Conservation (phyloP, 2,113 vertebrate species). For the Mormoops blainvillei region DNA sequence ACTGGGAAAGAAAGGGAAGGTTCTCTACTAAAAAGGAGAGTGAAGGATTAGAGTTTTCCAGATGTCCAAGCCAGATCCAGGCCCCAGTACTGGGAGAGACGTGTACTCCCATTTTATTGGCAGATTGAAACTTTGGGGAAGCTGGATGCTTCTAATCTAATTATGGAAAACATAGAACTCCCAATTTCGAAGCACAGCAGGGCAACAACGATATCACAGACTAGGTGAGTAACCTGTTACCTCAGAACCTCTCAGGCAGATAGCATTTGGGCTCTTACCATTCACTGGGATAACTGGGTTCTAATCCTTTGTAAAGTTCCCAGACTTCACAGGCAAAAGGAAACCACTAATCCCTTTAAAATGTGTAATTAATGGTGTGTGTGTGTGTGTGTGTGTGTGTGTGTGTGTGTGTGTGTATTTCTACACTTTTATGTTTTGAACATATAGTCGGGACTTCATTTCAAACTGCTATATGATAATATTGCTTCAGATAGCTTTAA, state of each 20-base stretch:
- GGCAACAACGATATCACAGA: neutral
- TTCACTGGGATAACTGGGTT: neutral
- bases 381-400: neutral
- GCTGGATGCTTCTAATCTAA: neutral
- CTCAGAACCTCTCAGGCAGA: neutral
- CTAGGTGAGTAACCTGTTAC: neutral
- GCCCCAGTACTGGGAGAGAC: neutral
- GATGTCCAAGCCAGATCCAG: neutral
- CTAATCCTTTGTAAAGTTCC: neutral
- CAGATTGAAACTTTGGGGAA: neutral
- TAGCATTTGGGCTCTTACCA: neutral
- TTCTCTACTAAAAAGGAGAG: neutral
- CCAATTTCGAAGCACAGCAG: neutral
- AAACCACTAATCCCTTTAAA: neutral
- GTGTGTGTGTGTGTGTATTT: neutral
- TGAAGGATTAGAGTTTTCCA: neutral
- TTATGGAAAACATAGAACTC: neutral
- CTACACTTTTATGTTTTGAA: neutral
- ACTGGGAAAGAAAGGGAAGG: neutral
- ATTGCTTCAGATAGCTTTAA: neutral
- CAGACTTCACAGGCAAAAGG: neutral
- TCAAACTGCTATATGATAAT: neutral
- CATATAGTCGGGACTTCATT: neutral
- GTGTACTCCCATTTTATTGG: neutral
- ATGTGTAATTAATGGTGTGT: neutral